Evolutionary conservation across 2,797 vertebrate genomes (phyloP), one percentile per base, ranked within the genome.

Genomic region (Aeoliscus strigatus): DNA sequence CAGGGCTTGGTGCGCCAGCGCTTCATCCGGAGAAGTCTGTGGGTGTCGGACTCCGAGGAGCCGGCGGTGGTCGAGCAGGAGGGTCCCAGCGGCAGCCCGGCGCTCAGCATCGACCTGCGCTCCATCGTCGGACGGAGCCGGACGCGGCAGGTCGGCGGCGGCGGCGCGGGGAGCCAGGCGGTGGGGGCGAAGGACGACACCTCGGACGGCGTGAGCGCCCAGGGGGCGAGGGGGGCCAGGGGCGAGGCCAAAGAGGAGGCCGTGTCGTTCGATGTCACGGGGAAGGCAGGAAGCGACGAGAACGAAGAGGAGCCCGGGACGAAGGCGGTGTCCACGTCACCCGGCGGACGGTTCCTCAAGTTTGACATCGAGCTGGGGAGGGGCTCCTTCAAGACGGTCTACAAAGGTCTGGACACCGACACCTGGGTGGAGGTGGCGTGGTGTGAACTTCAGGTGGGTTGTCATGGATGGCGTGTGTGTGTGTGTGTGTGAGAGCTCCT

Each of bases 401-500:
- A 99, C 84, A 97, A 96, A 70, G 96, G 96, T 7, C 86, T 99
- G 78, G 95, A 99, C 73, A 99, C 95, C 0, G 96, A 99, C 65
- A 99, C 96, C 5, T 98, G 95, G 0, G 96, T 99, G 84, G 96
- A 99, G 60, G 96, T 99, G 13, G 96, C 96, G 2, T 99, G 96
- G 96, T 99, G 96, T 39, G 96, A 99, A 60, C 88, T 99, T 25
- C 96, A 99, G 94, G 96, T 98, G 90, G 87, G 79, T 41, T n/a
- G n/a, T n/a, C n/a, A n/a, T n/a, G n/a, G n/a, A n/a, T n/a, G n/a
- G n/a, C n/a, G n/a, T n/a, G n/a, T n/a, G n/a, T n/a, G n/a, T n/a
- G n/a, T n/a, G n/a, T n/a, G n/a, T n/a, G n/a, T n/a, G n/a, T n/a
- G n/a, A n/a, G n/a, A n/a, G n/a, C n/a, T n/a, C n/a, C n/a, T n/a